Base-by-base conservation (phyloP, 2,888 invertebrate species). In the Drosophila nigritarsus region DNA sequence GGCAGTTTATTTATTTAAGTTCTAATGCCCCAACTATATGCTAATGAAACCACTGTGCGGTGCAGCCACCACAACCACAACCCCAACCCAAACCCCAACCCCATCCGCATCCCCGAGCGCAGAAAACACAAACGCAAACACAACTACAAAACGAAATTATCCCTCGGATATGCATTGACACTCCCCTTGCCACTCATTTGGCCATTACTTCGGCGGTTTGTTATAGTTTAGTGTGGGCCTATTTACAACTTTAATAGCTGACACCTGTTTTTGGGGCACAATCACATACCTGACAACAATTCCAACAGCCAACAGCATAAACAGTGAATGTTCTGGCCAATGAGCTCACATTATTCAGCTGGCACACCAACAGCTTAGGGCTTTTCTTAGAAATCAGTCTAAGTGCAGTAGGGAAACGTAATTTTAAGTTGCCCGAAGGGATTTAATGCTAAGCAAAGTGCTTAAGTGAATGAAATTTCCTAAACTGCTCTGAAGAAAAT, bases 11-110 rank as follows among this genome's bases (percentile, higher is more conserved):
- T 89, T 85, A 85, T 87, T 84, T 70, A 89, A 83, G 77, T 74
- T 80, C 67, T 81, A 77, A 81, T 82, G 65, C 72, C 62, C 63
- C 73, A 84, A 82, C 84, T 84, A 75, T 80, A 89, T 87, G 83
- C 81, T 83, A 87, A 89, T 87, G 83, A 89, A 86, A 85, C 88
- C 88, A 79, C 77, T 63, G 74, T 82, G 88, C 80, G 70, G 74
- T 75, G 59, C 51, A 65, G 48, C 61, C 60, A 34, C 55, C 29
- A 20, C 55, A 49, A 24, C 2, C 55, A 18, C 53, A 59, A n/a
- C 32, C 4, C 18, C 29, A n/a, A 32, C 20, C 64, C 24, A 20
- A 13, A 20, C 8, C 29, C n/a, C 34, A 15, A 18, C 13, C 36
- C 18, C 62, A 15, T 40, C 20, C 40, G 9, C 13, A 13, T 36